phyloP scores from a whole-genome alignment of 2,888 invertebrate species.

The Chaitophorus viminalis region DNA sequence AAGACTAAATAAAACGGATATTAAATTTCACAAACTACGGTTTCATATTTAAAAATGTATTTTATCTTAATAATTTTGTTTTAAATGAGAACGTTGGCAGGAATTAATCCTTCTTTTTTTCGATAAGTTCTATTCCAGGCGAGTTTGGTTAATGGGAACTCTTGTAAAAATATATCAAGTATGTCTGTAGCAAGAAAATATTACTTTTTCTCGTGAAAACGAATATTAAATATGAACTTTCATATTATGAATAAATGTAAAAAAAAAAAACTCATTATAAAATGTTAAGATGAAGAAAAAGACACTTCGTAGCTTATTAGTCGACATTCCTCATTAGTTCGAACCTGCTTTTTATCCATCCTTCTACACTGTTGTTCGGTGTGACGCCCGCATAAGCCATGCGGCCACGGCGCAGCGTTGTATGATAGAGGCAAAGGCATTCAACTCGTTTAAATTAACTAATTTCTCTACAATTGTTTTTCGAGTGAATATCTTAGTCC shows the following conservation, averaged over 20 bases:
- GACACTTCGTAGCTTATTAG: conserved; percentile 44
- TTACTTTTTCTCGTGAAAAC: not conserved
- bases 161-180: not conserved
- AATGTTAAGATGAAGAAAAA: conserved; percentile 1
- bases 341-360: conserved; percentile 25
- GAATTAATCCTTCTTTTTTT: not conserved
- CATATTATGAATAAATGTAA: not conserved
- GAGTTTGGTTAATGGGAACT: not conserved
- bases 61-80: not conserved
- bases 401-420: not conserved
- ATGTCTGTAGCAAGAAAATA: not conserved
- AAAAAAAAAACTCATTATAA: conserved; percentile 18
- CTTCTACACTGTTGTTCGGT: not conserved
- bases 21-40: not conserved
- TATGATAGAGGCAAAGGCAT: conserved; percentile 4
- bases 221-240: conserved; percentile 31
- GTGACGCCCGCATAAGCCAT: not conserved
- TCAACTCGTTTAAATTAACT: conserved; percentile 58
- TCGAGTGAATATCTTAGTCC: conserved; percentile 34
- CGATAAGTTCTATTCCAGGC: not conserved
- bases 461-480: conserved; percentile 58
- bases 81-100: too few species aligned
- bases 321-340: conserved; percentile 41
- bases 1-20: not conserved
- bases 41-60: not conserved